These are phyloP conservation scores for Sabatieria punctata DNA, from an alignment of 2,888 invertebrate species.

Conservation along the genomic window DNA sequence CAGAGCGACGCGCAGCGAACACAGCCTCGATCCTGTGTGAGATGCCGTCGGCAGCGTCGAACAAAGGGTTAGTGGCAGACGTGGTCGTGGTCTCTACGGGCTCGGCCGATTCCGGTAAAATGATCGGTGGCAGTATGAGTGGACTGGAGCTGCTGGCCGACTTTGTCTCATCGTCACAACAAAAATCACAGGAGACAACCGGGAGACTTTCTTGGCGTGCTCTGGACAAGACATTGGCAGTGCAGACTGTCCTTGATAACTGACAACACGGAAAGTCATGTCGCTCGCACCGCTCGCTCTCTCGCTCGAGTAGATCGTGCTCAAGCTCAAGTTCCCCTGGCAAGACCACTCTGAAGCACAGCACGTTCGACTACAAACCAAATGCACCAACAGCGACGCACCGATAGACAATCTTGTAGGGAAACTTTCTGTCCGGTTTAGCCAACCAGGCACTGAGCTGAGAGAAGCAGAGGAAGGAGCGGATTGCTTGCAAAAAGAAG, in stretches of 20 bases:
- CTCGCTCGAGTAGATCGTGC: constrained; percentile 42
- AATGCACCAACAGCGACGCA: constrained; percentile 13
- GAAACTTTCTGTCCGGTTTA: constrained; percentile 34
- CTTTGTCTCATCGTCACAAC: constrained; percentile 47
- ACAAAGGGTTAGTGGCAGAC: not conserved
- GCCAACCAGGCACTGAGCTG: constrained; percentile 81
- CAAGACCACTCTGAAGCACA: constrained; percentile 41
- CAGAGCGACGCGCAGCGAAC: not conserved
- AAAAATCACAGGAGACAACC: constrained; percentile 46
- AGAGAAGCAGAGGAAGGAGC: constrained; percentile 87
- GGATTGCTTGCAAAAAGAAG: constrained; percentile 72
- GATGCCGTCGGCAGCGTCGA: not conserved
- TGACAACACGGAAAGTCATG: constrained; percentile 55
- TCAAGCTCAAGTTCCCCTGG: constrained; percentile 41
- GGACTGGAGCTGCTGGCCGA: constrained; percentile 42
- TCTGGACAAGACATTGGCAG: too few species aligned
- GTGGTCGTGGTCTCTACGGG: too few species aligned
- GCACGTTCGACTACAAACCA: not conserved
- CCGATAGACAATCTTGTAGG: constrained; percentile 46
- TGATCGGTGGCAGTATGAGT: not conserved
- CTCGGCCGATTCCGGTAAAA: too few species aligned
- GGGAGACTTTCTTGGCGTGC: too few species aligned
- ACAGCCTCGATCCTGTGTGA: not conserved
- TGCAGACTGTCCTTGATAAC: too few species aligned
- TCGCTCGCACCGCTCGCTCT: constrained; percentile 40